Evolutionary conservation across 2,888 invertebrate species (phyloP), one percentile per base, ranked within the genome.

Genomic region (Adela reaumurella): DNA sequence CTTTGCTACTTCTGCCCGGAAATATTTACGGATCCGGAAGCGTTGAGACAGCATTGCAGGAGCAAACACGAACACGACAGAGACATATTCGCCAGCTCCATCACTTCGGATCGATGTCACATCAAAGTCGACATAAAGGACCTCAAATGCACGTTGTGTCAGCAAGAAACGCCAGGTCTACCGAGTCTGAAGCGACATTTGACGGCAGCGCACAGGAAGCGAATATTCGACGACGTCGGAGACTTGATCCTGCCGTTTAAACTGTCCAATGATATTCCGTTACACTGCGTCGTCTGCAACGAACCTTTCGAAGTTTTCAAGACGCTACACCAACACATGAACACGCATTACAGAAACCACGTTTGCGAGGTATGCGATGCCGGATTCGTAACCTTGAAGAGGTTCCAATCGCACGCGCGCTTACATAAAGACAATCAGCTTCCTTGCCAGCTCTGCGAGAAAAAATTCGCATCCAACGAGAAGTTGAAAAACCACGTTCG

Each of bases 1-100:
- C 74, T 77, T 52, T 78, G 78, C 52, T 70, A 77, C 20, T 78
- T 78, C 62, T 78, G 78, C 63, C 63, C 70, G 1, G 64, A 73
- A 56, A 55, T 65, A 52, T 78, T 76, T 61, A 62, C 59, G 4
- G 58, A 62, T 29, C 70, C 78, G n/a, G 58, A 74, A 28, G 67
- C 67, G 0, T 59, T 78, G 0, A 63, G 78, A 5, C 56, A 54
- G 0, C 78, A 78, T 57, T 74, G 77, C 0, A 65, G 74, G 0
- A 67, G 64, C 24, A 62, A 72, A 54, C 49, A 60, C 0, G 78
- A 78, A 51, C 77, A 74, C 56, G 68, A 71, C 56, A 76, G 71
- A 64, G 62, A 77, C 6, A 74, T 14, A 14, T 35, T 35, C 14
- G 35, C 35, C 35, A 24, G 24, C 10, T 24, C n/a, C n/a, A n/a